Conservation (phyloP, 2,113 vertebrate genomes). For the Paraplagusia blochii region DNA sequence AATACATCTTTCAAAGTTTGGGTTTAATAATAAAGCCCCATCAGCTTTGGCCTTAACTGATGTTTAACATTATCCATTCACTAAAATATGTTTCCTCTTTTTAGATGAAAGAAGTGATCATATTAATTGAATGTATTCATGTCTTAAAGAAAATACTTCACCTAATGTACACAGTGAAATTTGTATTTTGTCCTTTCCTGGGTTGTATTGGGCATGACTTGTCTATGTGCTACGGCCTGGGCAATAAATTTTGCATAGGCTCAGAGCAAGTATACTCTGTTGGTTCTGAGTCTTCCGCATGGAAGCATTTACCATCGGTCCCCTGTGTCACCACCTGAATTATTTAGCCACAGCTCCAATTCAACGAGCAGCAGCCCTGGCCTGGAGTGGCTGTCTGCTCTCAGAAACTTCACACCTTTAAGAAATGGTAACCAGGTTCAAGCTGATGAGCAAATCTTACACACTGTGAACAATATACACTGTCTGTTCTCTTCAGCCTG, state of each 20-base stretch:
- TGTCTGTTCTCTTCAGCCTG: background rate
- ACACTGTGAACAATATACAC: background rate
- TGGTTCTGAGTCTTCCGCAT: conserved; percentile 66
- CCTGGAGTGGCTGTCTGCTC: conserved; percentile 17
- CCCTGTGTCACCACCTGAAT: conserved; percentile 69
- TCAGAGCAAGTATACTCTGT: conserved; percentile 65
- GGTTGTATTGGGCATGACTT: conserved; percentile 31
- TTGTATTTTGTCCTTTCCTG: conserved; percentile 21
- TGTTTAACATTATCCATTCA: no score
- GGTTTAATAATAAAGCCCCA: no score
- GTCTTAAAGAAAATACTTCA: no score
- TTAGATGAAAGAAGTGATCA: no score
- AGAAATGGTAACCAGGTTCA: conserved; percentile 17
- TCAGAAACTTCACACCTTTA: conserved; percentile 56
- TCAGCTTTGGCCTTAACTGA: no score
- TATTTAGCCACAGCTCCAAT: conserved; percentile 77
- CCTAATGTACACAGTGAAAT: conserved; percentile 20
- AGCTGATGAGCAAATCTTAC: background rate
- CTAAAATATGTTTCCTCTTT: no score
- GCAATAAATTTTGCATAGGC: conserved; percentile 69
- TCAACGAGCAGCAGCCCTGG: conserved; percentile 59
- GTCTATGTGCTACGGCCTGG: conserved; percentile 41
- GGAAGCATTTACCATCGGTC: conserved; percentile 71
- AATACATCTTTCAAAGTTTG: no score
- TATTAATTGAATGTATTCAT: no score